Conservation (phyloP, 2,888 invertebrate species). For the Furcula furcula region DNA sequence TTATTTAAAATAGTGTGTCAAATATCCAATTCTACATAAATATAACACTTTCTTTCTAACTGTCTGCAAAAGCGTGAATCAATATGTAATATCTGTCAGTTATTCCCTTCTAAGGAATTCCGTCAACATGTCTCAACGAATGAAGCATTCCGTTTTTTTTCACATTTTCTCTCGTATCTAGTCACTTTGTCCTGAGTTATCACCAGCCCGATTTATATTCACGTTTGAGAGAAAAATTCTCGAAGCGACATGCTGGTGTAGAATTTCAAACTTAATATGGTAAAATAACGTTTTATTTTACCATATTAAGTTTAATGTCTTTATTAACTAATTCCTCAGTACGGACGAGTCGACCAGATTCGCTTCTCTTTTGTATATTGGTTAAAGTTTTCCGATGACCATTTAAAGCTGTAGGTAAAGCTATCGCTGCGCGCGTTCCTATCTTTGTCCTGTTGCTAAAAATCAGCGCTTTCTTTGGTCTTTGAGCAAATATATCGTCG, state of each 20-base stretch:
- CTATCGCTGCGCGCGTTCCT: no score
- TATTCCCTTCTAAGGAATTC: background rate
- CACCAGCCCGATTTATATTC: background rate
- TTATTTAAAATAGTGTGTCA: background rate
- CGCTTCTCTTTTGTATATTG: no score
- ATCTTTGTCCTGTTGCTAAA: no score
- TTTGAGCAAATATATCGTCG: no score
- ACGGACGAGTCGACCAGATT: no score
- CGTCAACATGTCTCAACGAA: slow-evolving; percentile 1
- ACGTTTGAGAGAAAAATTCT: background rate
- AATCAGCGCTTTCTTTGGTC: no score
- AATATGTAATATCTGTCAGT: slow-evolving; percentile 1
- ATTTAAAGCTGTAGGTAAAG: no score
- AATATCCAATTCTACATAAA: background rate
- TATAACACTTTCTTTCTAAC: background rate
- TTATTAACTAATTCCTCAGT: no score
- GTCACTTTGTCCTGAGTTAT: background rate
- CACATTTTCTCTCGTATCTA: background rate
- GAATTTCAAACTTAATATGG: background rate
- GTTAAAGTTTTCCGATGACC: no score
- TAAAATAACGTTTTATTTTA: no score
- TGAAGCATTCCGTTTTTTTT: slow-evolving; percentile 1
- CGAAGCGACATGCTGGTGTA: no score
- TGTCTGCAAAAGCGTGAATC: background rate
- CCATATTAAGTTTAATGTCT: no score